Base-by-base conservation (phyloP, 2,888 invertebrate species). In the Caenorhabditis doughertyi region DNA sequence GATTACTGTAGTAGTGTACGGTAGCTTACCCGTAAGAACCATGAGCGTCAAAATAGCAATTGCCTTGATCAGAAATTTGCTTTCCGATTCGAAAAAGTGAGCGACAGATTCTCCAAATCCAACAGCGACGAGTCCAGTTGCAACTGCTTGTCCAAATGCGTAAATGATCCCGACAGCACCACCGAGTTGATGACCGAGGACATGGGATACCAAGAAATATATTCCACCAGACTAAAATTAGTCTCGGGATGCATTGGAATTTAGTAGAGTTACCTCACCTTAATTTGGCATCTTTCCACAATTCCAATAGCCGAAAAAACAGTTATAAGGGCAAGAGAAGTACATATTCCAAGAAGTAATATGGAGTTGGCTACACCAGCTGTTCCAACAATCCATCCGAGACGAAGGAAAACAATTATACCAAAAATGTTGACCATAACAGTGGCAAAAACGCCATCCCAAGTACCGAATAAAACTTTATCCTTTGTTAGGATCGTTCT, bases 401-500 rank as follows among this genome's bases (percentile, higher is more conserved):
- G 96, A 89, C 98, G 94, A 80, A 98, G 94, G 93, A 98, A 98
- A 81, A 98, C 97, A 92, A 98, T 97, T 0, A 98, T 97, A 91
- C 98, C 97, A 93, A 98, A 97, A 79, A 98, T 96, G 93, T 98
- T 98, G 92, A 98, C 97, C 90, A 98, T 95, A 92, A 97, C 97
- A 67, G 97, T 97, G 72, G 97, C 97, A 92, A 97, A 98, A 8
- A 98, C 98, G 85, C 98, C 98, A 93, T 98, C 98, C 96, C 96
- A 98, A 0, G 97, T 97, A 16, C 98, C 97, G 93, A 98, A 98
- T 67, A 97, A 93, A 70, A 97, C 96, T 42, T 97, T 97, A 92
- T 97, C 96, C 39, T 96, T 96, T 93, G 98, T 95, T 92, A 98
- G 97, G 93, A 98, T 97, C 92, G 97, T 97, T 79, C 89, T 89